Base-by-base conservation (phyloP, 2,113 vertebrate genomes). In the Harpagus bidentatus region DNA sequence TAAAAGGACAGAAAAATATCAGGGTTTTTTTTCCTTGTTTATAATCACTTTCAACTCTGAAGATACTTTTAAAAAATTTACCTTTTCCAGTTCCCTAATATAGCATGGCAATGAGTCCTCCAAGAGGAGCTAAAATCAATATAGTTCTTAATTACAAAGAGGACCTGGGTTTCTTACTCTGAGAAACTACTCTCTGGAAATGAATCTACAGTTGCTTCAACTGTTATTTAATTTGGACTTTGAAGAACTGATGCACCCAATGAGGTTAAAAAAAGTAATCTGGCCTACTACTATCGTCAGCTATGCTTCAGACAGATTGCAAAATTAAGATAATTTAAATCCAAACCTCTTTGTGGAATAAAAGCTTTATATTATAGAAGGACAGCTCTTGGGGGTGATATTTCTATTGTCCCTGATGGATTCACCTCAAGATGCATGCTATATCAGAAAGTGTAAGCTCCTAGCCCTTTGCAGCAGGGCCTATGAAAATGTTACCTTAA, bases 1-100 rank as follows among this genome's bases (percentile, higher is more conserved):
- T 32, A 82, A 73, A 66, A 93, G 45, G 58, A 95, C 71, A 83
- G 82, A 73, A 67, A 69, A 45, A 84, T 88, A 47, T 95, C 79
- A 56, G 76, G 15, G 36, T 83, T 86, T 92, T 95, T 69, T 82
- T 93, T 93, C 47, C 72, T 83, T 90, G 43, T 92, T 95, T 95
- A 85, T 42, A 94, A 82, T 78, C 82, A 85, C 45, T 94, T 86
- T 73, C 56, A 47, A 69, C 38, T 55, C 88, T 91, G 78, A 93
- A 84, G 43, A 69, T 93, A 55, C 23, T 69, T 91, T 94, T 74
- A 18, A 59, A 63, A 42, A 77, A 61, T 21, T 52, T 82, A 76
- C 81, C 53, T 50, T 79, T 84, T 88, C 95, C 90, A 42, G 81
- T 90, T 95, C 85, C 69, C 16, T 14, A 67, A 85, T 87, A 86